Conservation (phyloP, 2,888 invertebrate species). For the Stramonita haemastoma region DNA sequence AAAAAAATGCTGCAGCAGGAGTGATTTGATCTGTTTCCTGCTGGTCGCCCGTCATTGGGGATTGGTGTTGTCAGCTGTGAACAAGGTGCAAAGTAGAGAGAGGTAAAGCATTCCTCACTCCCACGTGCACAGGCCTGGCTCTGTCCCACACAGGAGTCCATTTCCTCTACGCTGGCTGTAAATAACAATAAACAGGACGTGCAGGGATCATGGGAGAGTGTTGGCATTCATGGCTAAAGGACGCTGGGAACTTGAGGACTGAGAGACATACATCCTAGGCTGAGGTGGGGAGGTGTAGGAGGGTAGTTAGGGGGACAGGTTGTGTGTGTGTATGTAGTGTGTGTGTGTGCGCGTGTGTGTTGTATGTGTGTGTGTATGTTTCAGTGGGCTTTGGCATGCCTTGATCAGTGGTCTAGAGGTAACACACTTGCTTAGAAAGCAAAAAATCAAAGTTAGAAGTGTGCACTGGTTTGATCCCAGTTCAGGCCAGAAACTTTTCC, state of each 20-base stretch:
- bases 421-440: too few relatives aligned
- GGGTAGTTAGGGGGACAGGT: too few relatives aligned
- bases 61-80: not conserved
- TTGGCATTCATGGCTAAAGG: not conserved
- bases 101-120: not conserved
- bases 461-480: too few relatives aligned
- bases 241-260: not conserved
- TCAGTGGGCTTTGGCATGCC: too few relatives aligned
- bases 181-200: not conserved
- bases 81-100: not conserved
- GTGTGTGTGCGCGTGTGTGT: too few relatives aligned
- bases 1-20: not conserved
- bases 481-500: too few relatives aligned
- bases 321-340: too few relatives aligned
- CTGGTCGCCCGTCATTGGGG: not conserved
- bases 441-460: too few relatives aligned
- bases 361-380: too few relatives aligned
- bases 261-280: not conserved
- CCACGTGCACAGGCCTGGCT: not conserved
- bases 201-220: not conserved
- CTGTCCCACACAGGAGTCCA: not conserved
- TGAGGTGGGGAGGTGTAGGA: not conserved
- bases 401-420: too few relatives aligned
- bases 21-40: not conserved
- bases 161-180: not conserved